Percentiles rank a stretch among this genome's conserved stretches.
Evolutionary conservation across 2,888 invertebrate genomes (phyloP).

Genomic region (Rotaria sp.): DNA sequence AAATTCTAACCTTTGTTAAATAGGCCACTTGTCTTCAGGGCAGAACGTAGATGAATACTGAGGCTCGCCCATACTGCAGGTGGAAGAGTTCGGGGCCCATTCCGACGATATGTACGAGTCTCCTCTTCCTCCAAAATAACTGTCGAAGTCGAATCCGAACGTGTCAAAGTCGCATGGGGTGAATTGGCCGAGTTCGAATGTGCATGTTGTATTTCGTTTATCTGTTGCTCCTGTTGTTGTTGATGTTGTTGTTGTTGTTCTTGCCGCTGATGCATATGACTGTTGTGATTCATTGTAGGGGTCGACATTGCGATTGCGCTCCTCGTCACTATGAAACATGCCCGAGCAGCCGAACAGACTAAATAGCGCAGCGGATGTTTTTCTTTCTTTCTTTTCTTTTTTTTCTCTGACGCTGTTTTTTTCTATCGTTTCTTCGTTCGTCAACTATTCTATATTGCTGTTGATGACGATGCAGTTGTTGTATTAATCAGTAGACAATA

Average conservation of each 20-base stretch:
- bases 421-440: neutral
- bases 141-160: conserved; percentile 24
- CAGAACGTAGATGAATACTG: neutral
- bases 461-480: neutral
- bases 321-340: conserved; percentile 19
- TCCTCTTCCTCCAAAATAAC: conserved; percentile 5
- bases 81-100: neutral
- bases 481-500: neutral
- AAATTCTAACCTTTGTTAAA: conserved; percentile 6
- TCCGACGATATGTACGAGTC: neutral
- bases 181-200: conserved; percentile 7
- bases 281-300: conserved; percentile 5
- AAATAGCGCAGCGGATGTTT: neutral
- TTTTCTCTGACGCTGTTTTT: neutral
- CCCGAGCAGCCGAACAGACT: neutral
- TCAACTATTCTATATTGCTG: neutral
- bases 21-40: conserved; percentile 24
- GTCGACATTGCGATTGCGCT: conserved; percentile 19
- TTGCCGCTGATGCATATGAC: neutral
- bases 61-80: neutral
- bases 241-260: conserved; percentile 13
- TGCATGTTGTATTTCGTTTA: neutral
- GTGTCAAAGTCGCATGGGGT: neutral
- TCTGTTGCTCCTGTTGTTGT: neutral
- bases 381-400: neutral